phyloP scores from a whole-genome alignment of 2,113 vertebrate genomes.

The Solea senegalensis region DNA sequence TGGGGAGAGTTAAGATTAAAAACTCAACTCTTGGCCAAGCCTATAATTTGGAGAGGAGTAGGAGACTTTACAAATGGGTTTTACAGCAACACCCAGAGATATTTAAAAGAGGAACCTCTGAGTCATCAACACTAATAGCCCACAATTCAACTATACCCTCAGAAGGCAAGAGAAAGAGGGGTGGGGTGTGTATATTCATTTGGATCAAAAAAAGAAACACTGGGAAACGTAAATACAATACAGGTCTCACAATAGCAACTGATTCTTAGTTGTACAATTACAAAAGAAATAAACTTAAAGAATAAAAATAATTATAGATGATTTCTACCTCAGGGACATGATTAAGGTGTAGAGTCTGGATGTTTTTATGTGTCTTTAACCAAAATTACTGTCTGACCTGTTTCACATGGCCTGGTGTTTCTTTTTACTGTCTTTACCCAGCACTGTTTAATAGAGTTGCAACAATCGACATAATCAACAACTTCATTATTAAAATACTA shows the following conservation, averaged over 20 bases:
- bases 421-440: too few species aligned
- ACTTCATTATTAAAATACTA: too few species aligned
- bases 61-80: constrained; percentile 11
- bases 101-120: constrained; percentile 21
- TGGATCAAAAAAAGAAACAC: not conserved
- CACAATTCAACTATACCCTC: not conserved
- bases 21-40: not conserved
- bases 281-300: too few species aligned
- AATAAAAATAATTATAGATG: too few species aligned
- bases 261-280: too few species aligned
- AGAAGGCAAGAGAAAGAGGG: not conserved
- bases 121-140: constrained; percentile 1
- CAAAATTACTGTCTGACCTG: too few species aligned
- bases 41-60: constrained; percentile 28
- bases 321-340: too few species aligned
- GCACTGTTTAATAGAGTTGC: too few species aligned
- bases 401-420: too few species aligned
- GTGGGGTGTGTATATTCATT: not conserved
- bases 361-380: too few species aligned
- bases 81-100: constrained; percentile 2
- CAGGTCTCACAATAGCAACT: not conserved
- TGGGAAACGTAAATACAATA: not conserved
- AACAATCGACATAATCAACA: too few species aligned
- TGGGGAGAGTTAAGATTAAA: constrained; percentile 9
- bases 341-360: too few species aligned